Evolutionary conservation across 2,113 vertebrate species (phyloP), one percentile per base, ranked within the genome.

Genomic region (Notarius lentiginosus): DNA sequence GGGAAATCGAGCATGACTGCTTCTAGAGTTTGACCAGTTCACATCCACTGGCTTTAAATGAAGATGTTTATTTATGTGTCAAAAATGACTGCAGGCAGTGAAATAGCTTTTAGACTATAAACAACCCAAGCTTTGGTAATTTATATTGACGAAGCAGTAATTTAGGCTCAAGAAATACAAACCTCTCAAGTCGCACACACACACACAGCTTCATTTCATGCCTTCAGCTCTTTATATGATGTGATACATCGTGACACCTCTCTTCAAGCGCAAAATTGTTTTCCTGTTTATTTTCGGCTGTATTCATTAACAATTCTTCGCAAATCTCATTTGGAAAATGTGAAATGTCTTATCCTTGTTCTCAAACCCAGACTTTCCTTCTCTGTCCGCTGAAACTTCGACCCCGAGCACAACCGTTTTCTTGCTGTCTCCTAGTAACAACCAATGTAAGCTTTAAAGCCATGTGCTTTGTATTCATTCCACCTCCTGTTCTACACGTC

Each of bases 191-290:
- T 17, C 41, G 30, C 7, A 10, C 75, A 27, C 51, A 56, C 12
- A 68, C 56, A 82, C 53, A n/a, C 72, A 30, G 27, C 15, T 60
- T 70, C 63, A 86, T 55, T 22, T 27, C 66, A 70, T 58, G 8
- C n/a, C 49, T 79, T 83, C 47, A 65, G 61, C 24, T 86, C 6
- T 86, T 81, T 56, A 72, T 76, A 14, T 47, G 53, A 70, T 86
- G 82, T 89, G 80, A 79, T 85, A 86, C 58, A 49, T 80, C 49
- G 85, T 85, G 83, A 72, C 79, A 83, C 73, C 68, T 87, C 56
- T 75, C 51, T 18, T 81, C 86, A 90, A 73, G 86, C 83, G 76
- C 77, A 90, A 81, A 87, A 90, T 90, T 75, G 83, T 87, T 89
- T 90, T 61, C 84, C 70, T 82, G 89, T 89, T 87, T 83, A 80